Conservation (phyloP, 2,113 vertebrate genomes). For the Hassar affinis region DNA sequence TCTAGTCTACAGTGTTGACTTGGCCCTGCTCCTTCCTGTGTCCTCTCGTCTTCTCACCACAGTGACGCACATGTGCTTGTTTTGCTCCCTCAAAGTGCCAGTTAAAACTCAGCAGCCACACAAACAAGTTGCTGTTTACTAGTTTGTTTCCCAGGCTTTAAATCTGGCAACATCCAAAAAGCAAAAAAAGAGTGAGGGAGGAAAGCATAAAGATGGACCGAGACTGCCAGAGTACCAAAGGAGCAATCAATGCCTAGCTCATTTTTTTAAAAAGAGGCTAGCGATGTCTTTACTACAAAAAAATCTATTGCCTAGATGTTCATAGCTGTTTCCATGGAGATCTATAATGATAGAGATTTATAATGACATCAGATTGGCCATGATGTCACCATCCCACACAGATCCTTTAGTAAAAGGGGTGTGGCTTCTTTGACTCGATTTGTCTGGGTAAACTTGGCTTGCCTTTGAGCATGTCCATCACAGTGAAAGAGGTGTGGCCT, state of each 20-base stretch:
- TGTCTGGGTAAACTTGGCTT: neutral
- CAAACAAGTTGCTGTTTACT: slow-evolving; percentile 27
- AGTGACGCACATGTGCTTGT: slow-evolving; percentile 41
- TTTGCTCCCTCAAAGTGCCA: slow-evolving; percentile 33
- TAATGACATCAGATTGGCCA: neutral
- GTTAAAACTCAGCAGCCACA: slow-evolving; percentile 45
- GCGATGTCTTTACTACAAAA: neutral
- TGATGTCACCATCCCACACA: neutral
- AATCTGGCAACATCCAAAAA: neutral
- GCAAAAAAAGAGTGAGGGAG: neutral
- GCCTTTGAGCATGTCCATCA: neutral
- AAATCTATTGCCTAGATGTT: neutral
- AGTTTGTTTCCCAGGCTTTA: neutral
- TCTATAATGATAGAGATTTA: neutral
- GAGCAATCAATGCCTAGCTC: slow-evolving; percentile 11
- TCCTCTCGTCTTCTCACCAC: slow-evolving; percentile 48
- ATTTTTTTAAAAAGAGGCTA: neutral
- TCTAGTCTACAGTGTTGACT: slow-evolving; percentile 49
- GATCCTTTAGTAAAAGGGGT: neutral
- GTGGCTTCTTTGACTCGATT: neutral
- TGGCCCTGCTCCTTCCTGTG: slow-evolving; percentile 20
- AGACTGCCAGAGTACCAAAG: neutral
- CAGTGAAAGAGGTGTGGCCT: neutral
- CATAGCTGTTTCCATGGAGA: neutral
- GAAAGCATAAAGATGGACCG: neutral